Evolutionary conservation across 2,888 invertebrate species (phyloP).

Genomic region (Epinotia bilunana): DNA sequence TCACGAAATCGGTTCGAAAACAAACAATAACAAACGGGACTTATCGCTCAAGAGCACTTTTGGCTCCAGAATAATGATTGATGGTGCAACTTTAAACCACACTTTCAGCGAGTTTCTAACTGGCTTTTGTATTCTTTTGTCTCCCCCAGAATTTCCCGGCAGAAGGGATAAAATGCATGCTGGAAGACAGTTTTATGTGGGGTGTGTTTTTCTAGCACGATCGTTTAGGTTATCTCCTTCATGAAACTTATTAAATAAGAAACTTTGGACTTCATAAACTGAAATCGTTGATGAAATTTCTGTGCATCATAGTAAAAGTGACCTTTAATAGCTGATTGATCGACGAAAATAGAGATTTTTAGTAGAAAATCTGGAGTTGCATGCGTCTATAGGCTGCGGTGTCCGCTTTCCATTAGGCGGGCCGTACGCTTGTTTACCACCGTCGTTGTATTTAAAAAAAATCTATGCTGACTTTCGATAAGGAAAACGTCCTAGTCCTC

Average conservation of each 20-base stretch:
- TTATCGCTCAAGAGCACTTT: slow-evolving; percentile 22
- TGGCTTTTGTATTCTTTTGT: slow-evolving; percentile 33
- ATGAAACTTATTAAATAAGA: slow-evolving; percentile 11
- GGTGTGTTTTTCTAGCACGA: neutral
- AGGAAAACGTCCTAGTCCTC: too few species aligned
- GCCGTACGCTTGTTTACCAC: too few species aligned
- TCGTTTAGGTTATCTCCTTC: slow-evolving; percentile 8
- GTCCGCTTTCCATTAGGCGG: too few species aligned
- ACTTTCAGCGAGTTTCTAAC: slow-evolving; percentile 25
- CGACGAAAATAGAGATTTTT: neutral
- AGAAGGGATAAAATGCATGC: slow-evolving; percentile 36
- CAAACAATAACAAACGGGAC: slow-evolving; percentile 31
- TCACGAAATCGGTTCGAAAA: slow-evolving; percentile 7
- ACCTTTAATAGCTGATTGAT: neutral
- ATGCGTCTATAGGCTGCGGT: too few species aligned
- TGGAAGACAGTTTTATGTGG: slow-evolving; percentile 16
- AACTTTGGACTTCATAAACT: slow-evolving; percentile 4
- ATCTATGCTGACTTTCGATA: neutral
- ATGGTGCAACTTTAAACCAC: slow-evolving; percentile 43
- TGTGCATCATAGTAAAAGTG: neutral
- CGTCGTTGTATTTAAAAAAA: too few species aligned
- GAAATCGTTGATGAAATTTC: neutral
- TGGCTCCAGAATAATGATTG: slow-evolving; percentile 34
- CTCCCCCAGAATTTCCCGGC: slow-evolving; percentile 4
- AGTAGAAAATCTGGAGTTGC: too few species aligned